Base-by-base conservation (phyloP, 2,113 vertebrate species). In the Tinamus guttatus region DNA sequence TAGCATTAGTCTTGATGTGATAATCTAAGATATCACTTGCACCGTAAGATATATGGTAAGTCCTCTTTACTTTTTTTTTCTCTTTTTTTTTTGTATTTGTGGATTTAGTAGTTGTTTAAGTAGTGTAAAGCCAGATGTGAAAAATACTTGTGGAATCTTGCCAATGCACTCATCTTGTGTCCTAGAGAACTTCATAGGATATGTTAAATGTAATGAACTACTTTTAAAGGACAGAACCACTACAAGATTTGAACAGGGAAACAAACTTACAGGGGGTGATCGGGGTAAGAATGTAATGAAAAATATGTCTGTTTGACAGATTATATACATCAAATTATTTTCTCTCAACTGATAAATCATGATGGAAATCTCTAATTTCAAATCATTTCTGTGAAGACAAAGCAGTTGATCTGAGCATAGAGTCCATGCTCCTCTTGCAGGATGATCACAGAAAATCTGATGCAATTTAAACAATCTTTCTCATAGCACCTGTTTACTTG, bases 41-140 rank as follows among this genome's bases (percentile, higher is more conserved):
- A 88, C 52, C 13, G 0, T 49, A 76, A 85, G 30, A 69, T 59
- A 77, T 3, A 79, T 65, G 92, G 95, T 97, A 96, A 97, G 96
- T 93, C 22, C 75, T 27, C 69, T 93, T 68, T 87, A 9, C 5
- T 36, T 25, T 1, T 41, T 69, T 4, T 54, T 36, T n/a, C 19
- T 45, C 13, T 49, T 11, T 49, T 11, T 49, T 47, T 47, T 47
- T 47, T 19, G 21, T 49, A 71, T 19, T 49, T 52, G 25, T 38
- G n/a, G 12, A 34, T 71, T 77, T 64, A 67, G 16, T 25, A 86
- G 17, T 41, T 81, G 6, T n/a, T 90, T 56, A 59, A 16, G n/a
- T 63, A 60, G 16, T 68, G 21, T 71, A 41, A 78, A 71, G 51
- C 8, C 25, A 56, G 28, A 93, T 32, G 36, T 78, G 47, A 59